These are phyloP conservation scores for Ellobius talpinus DNA, from an alignment of 2,113 vertebrate genomes.

Conservation along the genomic window DNA sequence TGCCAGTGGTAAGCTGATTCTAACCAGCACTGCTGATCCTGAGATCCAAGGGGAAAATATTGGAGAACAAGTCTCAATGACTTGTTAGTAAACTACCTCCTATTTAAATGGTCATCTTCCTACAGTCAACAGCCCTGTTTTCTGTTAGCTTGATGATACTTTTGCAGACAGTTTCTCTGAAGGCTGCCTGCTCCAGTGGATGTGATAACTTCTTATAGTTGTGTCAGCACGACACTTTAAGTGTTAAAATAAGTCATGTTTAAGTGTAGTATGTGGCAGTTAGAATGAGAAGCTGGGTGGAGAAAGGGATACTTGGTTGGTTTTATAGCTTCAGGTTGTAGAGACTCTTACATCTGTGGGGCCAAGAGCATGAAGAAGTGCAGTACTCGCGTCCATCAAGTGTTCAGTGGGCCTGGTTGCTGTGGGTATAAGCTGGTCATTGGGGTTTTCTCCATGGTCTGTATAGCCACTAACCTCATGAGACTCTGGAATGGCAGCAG, in stretches of 20 bases:
- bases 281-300: neutral
- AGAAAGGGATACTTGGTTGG: neutral
- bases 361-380: neutral
- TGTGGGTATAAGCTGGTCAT: accelerated
- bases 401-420: neutral
- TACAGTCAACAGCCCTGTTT: neutral
- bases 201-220: neutral
- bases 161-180: neutral
- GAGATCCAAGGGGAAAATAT: neutral
- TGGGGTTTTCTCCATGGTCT: neutral
- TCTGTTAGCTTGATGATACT: neutral
- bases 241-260: neutral
- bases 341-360: neutral
- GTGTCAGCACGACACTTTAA: neutral
- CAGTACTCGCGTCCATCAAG: neutral
- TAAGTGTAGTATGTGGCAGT: neutral
- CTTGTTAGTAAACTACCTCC: neutral
- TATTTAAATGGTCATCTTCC: neutral
- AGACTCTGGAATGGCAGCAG: neutral
- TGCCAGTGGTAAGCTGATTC: neutral
- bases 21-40: neutral
- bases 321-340: neutral
- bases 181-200: neutral
- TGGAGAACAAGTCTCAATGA: neutral
- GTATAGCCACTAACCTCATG: neutral